Conservation (phyloP, 2,888 invertebrate genomes). For the Lithophane ornitopus region DNA sequence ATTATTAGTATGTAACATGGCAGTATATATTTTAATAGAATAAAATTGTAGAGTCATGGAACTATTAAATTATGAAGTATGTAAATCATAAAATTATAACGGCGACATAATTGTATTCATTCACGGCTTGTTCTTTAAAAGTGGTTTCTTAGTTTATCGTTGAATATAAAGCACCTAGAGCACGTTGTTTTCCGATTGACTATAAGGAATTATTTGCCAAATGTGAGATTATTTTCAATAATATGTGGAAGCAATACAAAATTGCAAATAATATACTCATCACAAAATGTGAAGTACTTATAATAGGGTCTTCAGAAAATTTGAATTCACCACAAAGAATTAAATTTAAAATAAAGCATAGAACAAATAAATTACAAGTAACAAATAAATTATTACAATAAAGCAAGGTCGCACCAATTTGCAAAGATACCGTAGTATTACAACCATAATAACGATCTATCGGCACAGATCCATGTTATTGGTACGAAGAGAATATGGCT, state of each 20-base stretch:
- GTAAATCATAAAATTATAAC: constrained; percentile 63
- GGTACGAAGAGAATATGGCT: constrained; percentile 26
- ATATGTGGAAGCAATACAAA: constrained; percentile 89
- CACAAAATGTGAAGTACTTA: constrained; percentile 25
- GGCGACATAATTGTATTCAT: constrained; percentile 46
- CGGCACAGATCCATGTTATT: constrained; percentile 25
- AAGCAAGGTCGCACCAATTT: constrained; percentile 48
- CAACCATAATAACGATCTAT: constrained; percentile 33
- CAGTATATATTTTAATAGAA: constrained; percentile 52
- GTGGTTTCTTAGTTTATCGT: constrained; percentile 56
- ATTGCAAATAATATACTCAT: constrained; percentile 48
- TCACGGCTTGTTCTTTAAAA: constrained; percentile 43
- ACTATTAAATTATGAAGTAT: constrained; percentile 31
- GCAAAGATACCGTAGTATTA: constrained; percentile 31
- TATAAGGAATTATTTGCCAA: constrained; percentile 73
- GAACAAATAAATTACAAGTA: constrained; percentile 35
- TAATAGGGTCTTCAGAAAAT: constrained; percentile 21
- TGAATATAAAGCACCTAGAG: constrained; percentile 64
- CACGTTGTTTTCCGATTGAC: constrained; percentile 63
- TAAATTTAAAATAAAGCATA: constrained; percentile 15
- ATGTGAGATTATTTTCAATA: constrained; percentile 86
- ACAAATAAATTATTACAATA: constrained; percentile 40
- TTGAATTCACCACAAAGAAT: constrained; percentile 25
- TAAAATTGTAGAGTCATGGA: constrained; percentile 38
- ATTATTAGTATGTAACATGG: constrained; percentile 48